Percentiles rank a stretch among this genome's conserved stretches.
Evolutionary conservation across 2,113 vertebrate species (phyloP).

Genomic region (Aphelocoma coerulescens): DNA sequence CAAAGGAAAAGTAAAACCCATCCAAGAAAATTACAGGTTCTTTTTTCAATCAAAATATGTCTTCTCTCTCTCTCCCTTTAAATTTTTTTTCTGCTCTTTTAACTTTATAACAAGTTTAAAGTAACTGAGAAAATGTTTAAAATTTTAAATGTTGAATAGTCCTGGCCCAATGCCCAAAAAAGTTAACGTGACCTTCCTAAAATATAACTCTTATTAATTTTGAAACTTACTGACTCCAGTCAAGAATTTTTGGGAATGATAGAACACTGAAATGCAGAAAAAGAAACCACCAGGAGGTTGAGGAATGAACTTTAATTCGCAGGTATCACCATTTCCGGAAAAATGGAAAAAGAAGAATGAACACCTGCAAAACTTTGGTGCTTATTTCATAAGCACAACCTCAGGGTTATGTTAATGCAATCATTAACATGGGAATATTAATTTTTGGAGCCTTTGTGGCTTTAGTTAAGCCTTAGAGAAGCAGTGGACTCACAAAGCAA

Average conservation of each 20-base stretch:
- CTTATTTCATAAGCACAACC: neutral
- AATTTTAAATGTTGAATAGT: neutral
- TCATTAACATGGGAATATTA: neutral
- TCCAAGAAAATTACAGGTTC: neutral
- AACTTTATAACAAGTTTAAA: neutral
- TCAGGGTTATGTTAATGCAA: neutral
- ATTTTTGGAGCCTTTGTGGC: neutral
- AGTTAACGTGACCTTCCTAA: neutral
- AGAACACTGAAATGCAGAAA: neutral
- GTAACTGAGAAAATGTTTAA: constrained; percentile 20
- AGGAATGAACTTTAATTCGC: neutral
- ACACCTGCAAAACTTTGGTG: neutral
- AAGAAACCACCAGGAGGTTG: neutral
- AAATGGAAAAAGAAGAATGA: neutral
- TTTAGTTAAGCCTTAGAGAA: neutral
- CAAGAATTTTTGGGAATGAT: neutral
- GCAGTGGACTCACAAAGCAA: neutral
- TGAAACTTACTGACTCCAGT: neutral
- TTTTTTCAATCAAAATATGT: neutral
- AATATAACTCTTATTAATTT: neutral
- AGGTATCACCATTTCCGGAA: neutral
- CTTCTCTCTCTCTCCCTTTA: neutral
- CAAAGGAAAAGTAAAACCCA: neutral
- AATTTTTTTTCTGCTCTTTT: neutral
- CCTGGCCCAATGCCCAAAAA: neutral